Evolutionary conservation across 2,888 invertebrate genomes (phyloP).

Genomic region (Acleris sparsana): DNA sequence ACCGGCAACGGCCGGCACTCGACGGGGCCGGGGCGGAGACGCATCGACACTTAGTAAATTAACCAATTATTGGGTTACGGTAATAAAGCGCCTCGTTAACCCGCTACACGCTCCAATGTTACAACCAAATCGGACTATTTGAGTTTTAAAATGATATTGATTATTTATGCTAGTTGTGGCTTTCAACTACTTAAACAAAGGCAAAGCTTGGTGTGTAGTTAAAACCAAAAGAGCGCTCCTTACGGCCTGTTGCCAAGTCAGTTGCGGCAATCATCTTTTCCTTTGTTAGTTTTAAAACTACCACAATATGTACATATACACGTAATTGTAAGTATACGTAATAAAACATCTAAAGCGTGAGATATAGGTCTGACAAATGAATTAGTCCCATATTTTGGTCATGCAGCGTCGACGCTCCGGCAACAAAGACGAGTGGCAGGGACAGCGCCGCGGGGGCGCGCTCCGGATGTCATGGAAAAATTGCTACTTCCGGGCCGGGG

Average conservation of each 20-base stretch:
- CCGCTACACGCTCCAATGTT: slow-evolving; percentile 4
- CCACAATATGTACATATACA: no score
- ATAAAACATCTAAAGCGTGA: slow-evolving; percentile 3
- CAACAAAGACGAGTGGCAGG: slow-evolving; percentile 51
- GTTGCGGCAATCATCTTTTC: no score
- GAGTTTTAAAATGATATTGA: background rate
- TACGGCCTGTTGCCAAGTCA: no score
- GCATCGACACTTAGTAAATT: slow-evolving; percentile 37
- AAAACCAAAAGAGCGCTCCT: no score
- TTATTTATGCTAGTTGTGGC: no score
- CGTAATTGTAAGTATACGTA: no score
- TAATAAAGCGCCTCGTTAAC: slow-evolving; percentile 30
- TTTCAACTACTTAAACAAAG: no score
- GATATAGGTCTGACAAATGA: slow-evolving; percentile 34
- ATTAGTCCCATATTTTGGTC: slow-evolving; percentile 41
- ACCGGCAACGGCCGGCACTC: slow-evolving; percentile 45
- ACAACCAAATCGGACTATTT: background rate
- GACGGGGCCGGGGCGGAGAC: slow-evolving; percentile 22
- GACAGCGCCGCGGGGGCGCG: slow-evolving; percentile 63
- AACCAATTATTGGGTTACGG: slow-evolving; percentile 34
- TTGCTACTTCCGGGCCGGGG: slow-evolving; percentile 74
- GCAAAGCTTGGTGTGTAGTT: no score
- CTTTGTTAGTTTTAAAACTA: no score
- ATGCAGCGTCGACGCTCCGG: slow-evolving; percentile 50
- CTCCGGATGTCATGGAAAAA: slow-evolving; percentile 76